Base-by-base conservation (phyloP, 2,888 invertebrate species). In the Chalcis sispes region DNA sequence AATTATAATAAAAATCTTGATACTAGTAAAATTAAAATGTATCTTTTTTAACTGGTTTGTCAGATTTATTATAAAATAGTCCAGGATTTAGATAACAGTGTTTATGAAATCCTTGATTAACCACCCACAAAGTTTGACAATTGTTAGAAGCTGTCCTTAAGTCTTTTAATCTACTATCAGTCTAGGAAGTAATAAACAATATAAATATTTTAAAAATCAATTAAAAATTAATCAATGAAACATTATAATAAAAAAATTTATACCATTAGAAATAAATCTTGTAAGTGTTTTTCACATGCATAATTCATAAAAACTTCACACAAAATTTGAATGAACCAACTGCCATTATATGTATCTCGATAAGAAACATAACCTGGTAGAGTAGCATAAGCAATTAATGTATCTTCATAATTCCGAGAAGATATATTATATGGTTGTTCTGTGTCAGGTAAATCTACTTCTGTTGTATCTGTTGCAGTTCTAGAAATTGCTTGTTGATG, bases 301-400 rank as follows among this genome's bases (percentile, higher is more conserved):
- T 86, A 73, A 36, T 84, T 85, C 88, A 89, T 89, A 40, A 92
- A 85, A 25, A 91, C 89, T 69, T 89, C 88, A 79, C 90, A 91
- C 52, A 92, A 83, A 13, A 91, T 90, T 82, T 92, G 91, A 65
- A 92, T 90, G 79, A 91, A 92, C 92, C 92, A 92, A 2, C 91
- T 91, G 1, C 92, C 92, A 66, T 89, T 89, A 66, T 84, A 82
- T 29, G 84, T 89, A 81, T 91, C 91, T 23, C 91, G 84, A 88
- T 90, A 91, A 0, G 91, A 90, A 79, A 89, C 91, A 77, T 89
- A 89, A 67, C 91, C 91, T 87, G 86, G 83, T 32, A 87, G 67
- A 7, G 91, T 91, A 15, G 92, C 90, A 81, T 90, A 90, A 10
- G 89, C 90, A 32, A 91, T 87, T 4, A 92, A 82, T 80, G 90